Evolutionary conservation across 2,888 invertebrate species (phyloP).

Genomic region (Dysmachus trigonus): DNA sequence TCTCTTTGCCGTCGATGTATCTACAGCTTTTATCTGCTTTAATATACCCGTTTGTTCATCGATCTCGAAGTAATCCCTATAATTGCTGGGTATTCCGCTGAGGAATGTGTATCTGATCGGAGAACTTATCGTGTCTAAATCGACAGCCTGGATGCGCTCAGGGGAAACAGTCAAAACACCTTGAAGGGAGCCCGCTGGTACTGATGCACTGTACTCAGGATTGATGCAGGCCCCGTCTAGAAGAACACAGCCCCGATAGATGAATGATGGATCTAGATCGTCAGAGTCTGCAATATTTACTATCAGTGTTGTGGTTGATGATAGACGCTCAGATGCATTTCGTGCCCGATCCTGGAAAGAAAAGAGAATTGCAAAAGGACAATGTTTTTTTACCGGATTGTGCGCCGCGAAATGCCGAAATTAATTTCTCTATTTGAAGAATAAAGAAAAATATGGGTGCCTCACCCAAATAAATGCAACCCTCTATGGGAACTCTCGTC

Average conservation of each 20-base stretch:
- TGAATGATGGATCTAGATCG: constrained; percentile 90
- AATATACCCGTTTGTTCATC: constrained; percentile 82
- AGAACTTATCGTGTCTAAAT: constrained; percentile 87
- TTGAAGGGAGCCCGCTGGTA: constrained; percentile 79
- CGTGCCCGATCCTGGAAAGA: constrained; percentile 80
- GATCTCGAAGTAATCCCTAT: constrained; percentile 83
- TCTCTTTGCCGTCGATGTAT: constrained; percentile 79
- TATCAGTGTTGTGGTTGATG: constrained; percentile 85
- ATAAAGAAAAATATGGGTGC: too few relatives aligned
- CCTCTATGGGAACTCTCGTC: too few relatives aligned
- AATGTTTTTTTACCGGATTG: background rate
- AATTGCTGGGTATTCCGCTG: constrained; percentile 81
- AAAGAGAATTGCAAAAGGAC: background rate
- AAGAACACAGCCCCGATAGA: constrained; percentile 84
- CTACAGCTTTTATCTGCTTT: constrained; percentile 81
- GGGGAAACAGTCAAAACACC: constrained; percentile 85
- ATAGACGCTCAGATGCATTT: constrained; percentile 77
- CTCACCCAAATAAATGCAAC: too few relatives aligned
- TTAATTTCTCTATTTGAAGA: too few relatives aligned
- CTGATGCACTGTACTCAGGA: constrained; percentile 84
- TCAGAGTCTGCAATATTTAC: constrained; percentile 89
- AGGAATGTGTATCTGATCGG: constrained; percentile 84
- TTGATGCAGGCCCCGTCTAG: constrained; percentile 86
- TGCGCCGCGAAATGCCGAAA: too few relatives aligned
- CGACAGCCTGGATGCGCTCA: constrained; percentile 89